Evolutionary conservation across 2,888 invertebrate genomes (phyloP).

Genomic region (Drosophila dives): DNA sequence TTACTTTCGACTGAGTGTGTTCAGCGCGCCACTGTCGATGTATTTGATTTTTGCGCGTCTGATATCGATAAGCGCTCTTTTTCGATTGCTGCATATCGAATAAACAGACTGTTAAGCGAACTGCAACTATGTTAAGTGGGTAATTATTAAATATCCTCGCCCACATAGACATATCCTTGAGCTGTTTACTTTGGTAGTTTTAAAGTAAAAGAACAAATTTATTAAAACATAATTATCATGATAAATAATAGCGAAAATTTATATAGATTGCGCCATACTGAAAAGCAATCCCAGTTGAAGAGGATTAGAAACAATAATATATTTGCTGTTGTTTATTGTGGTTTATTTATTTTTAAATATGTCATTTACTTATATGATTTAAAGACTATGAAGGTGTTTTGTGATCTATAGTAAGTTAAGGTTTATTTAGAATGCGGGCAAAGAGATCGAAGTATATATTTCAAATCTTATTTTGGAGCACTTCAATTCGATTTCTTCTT

Average conservation of each 20-base stretch:
- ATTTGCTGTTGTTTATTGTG: neutral
- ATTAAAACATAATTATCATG: neutral
- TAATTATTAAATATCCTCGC: neutral
- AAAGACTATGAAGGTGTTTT: slow-evolving; percentile 27
- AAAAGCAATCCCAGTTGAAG: neutral
- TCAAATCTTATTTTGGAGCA: slow-evolving; percentile 18
- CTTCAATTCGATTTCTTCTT: slow-evolving; percentile 9
- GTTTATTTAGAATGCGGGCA: slow-evolving; percentile 38
- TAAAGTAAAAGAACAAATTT: neutral
- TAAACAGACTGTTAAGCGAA: slow-evolving; percentile 12
- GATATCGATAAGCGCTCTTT: slow-evolving; percentile 24
- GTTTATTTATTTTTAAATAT: slow-evolving; percentile 44
- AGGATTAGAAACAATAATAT: neutral
- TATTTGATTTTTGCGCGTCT: slow-evolving; percentile 34
- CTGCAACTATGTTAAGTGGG: slow-evolving; percentile 7
- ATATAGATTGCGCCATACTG: neutral
- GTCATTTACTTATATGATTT: slow-evolving; percentile 32
- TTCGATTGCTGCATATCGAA: slow-evolving; percentile 7
- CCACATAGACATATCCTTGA: neutral
- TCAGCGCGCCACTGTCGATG: slow-evolving; percentile 10
- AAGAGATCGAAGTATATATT: slow-evolving; percentile 37
- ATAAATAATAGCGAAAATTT: neutral
- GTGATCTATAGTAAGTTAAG: slow-evolving; percentile 28
- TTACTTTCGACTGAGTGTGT: slow-evolving; percentile 40
- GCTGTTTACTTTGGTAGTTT: neutral